A percentile compares a stretch with the other conserved stretches of the same genome.
Conservation (phyloP, 2,113 vertebrate species). For the Elephas maximus region DNA sequence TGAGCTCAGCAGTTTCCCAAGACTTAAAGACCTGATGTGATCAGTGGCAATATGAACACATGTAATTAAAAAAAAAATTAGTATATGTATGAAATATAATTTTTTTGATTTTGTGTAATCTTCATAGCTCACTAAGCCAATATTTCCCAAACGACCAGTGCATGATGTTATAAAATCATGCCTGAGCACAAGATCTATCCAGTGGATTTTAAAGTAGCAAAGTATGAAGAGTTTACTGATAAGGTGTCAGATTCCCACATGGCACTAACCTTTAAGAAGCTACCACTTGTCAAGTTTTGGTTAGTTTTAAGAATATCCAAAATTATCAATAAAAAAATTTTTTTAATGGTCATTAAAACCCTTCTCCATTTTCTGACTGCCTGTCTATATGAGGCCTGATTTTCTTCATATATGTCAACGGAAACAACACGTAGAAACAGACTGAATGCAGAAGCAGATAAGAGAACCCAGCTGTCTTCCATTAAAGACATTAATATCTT, state of each 20-base stretch:
- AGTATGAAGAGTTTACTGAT: neutral
- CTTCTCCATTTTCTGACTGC: neutral
- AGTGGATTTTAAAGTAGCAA: neutral
- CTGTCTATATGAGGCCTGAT: neutral
- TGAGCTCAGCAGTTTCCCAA: neutral
- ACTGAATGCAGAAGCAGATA: neutral
- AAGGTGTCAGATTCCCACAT: neutral
- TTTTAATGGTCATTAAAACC: neutral
- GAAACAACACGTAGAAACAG: neutral
- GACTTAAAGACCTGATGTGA: neutral
- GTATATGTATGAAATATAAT: neutral
- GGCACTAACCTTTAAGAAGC: neutral
- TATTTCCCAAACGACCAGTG: neutral
- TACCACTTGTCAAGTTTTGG: neutral
- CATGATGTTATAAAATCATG: neutral
- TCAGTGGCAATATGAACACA: neutral
- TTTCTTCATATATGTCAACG: neutral
- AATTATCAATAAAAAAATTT: neutral
- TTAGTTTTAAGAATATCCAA: neutral
- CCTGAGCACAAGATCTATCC: too few species aligned
- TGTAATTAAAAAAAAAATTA: neutral
- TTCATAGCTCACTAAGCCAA: neutral
- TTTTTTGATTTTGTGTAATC: neutral
- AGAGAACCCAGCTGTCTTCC: neutral
- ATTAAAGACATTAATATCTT: too few species aligned